phyloP scores from a whole-genome alignment of 2,888 invertebrate species.

The Spisula subtruncata region DNA sequence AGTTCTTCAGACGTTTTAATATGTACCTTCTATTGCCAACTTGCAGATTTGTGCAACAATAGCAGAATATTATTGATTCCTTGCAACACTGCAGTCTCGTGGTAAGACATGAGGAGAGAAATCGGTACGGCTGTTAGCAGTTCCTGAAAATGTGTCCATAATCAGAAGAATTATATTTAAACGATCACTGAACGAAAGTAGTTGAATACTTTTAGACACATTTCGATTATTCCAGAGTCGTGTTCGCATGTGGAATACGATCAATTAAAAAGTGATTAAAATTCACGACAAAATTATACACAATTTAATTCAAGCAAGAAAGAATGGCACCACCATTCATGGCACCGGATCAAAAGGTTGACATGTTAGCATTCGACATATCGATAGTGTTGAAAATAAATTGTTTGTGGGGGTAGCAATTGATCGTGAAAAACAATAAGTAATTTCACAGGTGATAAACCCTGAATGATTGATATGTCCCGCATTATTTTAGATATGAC shows the following conservation, averaged over 20 bases:
- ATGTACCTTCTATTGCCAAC: too few relatives aligned
- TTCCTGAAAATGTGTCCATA: too few relatives aligned
- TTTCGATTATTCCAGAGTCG: too few relatives aligned
- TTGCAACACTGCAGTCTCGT: too few relatives aligned
- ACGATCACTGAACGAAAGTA: too few relatives aligned
- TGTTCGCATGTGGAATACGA: not conserved
- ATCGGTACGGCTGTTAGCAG: too few relatives aligned
- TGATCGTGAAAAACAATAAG: not conserved
- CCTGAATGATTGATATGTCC: not conserved
- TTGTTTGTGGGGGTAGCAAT: not conserved
- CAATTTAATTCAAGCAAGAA: not conserved
- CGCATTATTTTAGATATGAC: not conserved
- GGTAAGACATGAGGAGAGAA: too few relatives aligned
- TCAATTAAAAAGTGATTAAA: not conserved
- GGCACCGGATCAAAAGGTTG: not conserved
- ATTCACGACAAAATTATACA: not conserved
- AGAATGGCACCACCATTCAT: not conserved
- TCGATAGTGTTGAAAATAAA: not conserved
- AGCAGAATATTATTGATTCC: too few relatives aligned
- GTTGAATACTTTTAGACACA: too few relatives aligned
- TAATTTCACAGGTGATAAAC: constrained; percentile 4
- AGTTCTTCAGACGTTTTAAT: too few relatives aligned
- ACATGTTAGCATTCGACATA: not conserved
- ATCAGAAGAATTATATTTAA: too few relatives aligned
- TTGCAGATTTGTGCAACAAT: too few relatives aligned